These are phyloP conservation scores for Endomychus coccineus DNA, from an alignment of 2,888 invertebrate species.

Conservation along the genomic window DNA sequence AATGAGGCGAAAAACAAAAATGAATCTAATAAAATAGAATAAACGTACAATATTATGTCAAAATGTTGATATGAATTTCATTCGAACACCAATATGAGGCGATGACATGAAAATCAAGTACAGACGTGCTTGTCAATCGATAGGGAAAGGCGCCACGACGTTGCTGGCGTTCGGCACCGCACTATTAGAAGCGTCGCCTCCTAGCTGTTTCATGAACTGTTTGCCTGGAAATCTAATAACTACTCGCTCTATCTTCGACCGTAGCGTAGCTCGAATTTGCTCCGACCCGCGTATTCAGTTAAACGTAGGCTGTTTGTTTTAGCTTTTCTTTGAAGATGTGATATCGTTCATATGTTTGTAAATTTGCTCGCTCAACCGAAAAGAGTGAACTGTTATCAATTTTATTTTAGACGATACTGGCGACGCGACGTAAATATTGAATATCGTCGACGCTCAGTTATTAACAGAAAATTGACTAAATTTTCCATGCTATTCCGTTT, in stretches of 20 bases:
- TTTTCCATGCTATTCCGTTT: too few species aligned
- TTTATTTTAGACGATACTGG: too few species aligned
- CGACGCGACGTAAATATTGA: too few species aligned
- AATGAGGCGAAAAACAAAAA: too few species aligned
- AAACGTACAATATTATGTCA: too few species aligned
- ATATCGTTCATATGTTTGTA: conserved; percentile 22
- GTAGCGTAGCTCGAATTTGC: conserved; percentile 23
- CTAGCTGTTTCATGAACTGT: conserved; percentile 42
- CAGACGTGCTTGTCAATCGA: conserved; percentile 30
- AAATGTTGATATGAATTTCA: too few species aligned
- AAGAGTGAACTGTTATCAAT: too few species aligned
- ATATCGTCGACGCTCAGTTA: too few species aligned
- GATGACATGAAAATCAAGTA: conserved; percentile 9
- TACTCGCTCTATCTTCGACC: conserved; percentile 23
- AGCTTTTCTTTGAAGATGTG: conserved; percentile 20
- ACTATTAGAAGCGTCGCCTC: conserved; percentile 36
- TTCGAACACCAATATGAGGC: conserved; percentile 2
- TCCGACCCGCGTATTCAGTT: conserved; percentile 16
- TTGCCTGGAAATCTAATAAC: conserved; percentile 41
- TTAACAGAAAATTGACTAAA: too few species aligned
- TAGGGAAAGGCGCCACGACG: conserved; percentile 37
- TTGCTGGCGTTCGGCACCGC: conserved; percentile 27
- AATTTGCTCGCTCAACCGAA: too few species aligned
- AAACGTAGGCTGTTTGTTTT: too few species aligned
- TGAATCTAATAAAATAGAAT: too few species aligned